Evolutionary conservation across 2,888 invertebrate species (phyloP).

Genomic region (Ptycholaimellus sp.): DNA sequence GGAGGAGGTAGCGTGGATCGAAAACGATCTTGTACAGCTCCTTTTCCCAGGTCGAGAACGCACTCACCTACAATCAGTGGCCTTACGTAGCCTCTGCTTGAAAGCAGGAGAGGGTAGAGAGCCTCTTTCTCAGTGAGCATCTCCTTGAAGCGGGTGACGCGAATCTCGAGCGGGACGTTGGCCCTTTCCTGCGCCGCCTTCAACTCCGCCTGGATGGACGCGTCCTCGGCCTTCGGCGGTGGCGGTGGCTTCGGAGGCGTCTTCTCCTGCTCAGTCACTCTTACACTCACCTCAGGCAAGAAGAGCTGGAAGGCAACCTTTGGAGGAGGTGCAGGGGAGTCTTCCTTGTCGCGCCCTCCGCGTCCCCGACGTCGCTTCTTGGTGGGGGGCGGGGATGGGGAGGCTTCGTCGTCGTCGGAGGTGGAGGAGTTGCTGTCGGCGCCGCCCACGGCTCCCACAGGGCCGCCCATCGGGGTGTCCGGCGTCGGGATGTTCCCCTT

Average conservation of each 20-base stretch:
- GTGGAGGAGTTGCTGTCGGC: too few relatives aligned
- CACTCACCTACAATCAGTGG: conserved; percentile 46
- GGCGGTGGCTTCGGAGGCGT: conserved; percentile 8
- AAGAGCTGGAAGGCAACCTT: too few relatives aligned
- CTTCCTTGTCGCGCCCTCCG: too few relatives aligned
- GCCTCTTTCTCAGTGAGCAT: conserved; percentile 92
- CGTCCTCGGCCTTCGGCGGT: conserved; percentile 42
- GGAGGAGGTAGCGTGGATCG: conserved; percentile 75
- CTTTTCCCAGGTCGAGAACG: conserved; percentile 98
- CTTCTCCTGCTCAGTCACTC: conserved; percentile 10
- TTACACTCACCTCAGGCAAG: too few relatives aligned
- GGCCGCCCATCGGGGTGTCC: not conserved
- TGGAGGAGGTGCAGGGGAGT: too few relatives aligned
- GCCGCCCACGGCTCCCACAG: not conserved
- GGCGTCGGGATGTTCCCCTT: too few relatives aligned
- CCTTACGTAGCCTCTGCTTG: not conserved
- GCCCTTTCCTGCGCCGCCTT: conserved; percentile 71
- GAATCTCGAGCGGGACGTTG: conserved; percentile 52
- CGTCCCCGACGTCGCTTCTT: too few relatives aligned
- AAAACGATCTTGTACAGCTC: conserved; percentile 98
- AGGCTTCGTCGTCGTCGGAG: too few relatives aligned
- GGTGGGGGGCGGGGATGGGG: too few relatives aligned
- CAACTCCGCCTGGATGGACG: conserved; percentile 74
- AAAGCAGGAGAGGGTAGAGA: conserved; percentile 4
- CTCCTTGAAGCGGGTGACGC: conserved; percentile 76